Conservation (phyloP, 2,797 vertebrate genomes). For the Todus mexicanus region DNA sequence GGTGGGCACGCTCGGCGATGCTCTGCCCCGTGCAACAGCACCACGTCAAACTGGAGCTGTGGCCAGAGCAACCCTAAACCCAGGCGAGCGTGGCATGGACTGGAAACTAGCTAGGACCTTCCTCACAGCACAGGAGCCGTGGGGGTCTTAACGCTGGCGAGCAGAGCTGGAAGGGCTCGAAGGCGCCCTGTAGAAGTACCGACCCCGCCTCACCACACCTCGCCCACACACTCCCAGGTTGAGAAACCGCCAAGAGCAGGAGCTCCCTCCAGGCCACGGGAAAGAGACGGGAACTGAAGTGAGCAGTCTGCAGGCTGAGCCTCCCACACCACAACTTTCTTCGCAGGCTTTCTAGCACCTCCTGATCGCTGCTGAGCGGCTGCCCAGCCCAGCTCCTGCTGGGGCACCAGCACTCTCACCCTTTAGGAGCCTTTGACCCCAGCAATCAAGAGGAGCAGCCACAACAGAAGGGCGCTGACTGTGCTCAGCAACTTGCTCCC, state of each 20-base stretch:
- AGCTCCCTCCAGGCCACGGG: not conserved
- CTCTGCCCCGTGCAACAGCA: not conserved
- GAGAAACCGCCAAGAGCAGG: not conserved
- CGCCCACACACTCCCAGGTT: not conserved
- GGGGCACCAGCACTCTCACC: not conserved
- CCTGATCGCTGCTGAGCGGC: not conserved
- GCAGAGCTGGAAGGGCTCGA: not conserved
- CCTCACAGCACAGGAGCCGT: not conserved
- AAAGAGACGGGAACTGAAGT: not conserved
- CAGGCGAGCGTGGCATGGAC: not conserved
- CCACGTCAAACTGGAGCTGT: not conserved
- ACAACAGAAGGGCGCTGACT: not conserved
- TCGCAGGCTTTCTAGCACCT: not conserved
- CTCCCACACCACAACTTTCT: not conserved
- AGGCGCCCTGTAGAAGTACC: not conserved
- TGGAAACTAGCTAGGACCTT: not conserved
- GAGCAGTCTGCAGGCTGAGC: not conserved
- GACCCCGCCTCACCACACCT: not conserved
- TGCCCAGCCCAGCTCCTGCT: not conserved
- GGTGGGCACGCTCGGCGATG: fast-evolving
- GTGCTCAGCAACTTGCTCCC: not conserved
- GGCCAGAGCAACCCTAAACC: not conserved
- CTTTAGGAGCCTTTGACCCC: not conserved
- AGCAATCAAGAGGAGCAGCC: not conserved
- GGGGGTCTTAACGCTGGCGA: not conserved